Base-by-base conservation (phyloP, 92 coral and sea anemone genomes). In the Muricea muricata region DNA sequence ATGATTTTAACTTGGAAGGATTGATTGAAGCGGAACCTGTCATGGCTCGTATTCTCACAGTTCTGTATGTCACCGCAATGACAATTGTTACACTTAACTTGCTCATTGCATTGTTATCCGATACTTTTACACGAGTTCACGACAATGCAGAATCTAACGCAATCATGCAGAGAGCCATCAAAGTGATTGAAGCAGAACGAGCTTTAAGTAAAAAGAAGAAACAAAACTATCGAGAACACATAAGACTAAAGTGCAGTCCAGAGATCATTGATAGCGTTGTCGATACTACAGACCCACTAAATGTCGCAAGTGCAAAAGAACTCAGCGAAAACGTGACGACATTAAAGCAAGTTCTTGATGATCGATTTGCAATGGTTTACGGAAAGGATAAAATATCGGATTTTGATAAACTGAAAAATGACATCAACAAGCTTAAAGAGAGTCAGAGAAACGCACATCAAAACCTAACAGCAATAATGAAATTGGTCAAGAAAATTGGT, bases 201-300 rank as follows among this genome's bases (percentile, higher is more conserved):
- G 46, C 70, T 56, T 65, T 78, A 26, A 54, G 52, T 14, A 56
- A 78, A 45, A 78, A 78, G 30, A 35, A 26, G 37, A 78, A 57
- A 57, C 70, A 6, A 17, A 58, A 35, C n/a, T 78, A 56, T 57
- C 48, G 55, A 13, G 71, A 57, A 17, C 26, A 78, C 35, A 78
- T 78, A 39, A 39, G 24, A 11, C 37, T 40, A 30, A 78, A 78
- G 71, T 78, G 83, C 37, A 78, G 83, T 26, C 83, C 83, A 61
- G 83, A 78, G 31, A 41, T 33, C 31, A 56, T 78, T 15, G 35
- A 35, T 9, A 24, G 68, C 10, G 54, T 55, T 17, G 29, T 78
- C 26, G 34, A 31, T 57, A 6, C 18, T 14, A 79, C 87, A 7
- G 94, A 91, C 65, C 86, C 89, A 17, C 97, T 90, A 47, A 83